Conservation (phyloP, 1,140 invertebrate genomes). For the Scaptomyza pallida region DNA sequence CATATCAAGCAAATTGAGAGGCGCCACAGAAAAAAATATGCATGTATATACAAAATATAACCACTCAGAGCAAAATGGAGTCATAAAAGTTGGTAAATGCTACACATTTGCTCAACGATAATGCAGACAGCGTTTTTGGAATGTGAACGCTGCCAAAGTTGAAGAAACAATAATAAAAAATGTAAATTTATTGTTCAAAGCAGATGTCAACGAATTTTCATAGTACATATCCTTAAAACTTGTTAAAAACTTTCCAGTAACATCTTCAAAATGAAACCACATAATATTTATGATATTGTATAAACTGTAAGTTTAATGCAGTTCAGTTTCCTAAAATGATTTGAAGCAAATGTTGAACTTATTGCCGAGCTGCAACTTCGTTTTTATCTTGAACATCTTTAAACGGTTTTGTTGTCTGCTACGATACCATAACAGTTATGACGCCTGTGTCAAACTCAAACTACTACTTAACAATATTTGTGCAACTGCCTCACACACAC, state of each 20-base stretch:
- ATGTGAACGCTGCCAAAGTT: conserved; percentile 21
- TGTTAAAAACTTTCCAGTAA: background rate
- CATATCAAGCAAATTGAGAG: conserved; percentile 67
- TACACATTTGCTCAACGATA: conserved; percentile 49
- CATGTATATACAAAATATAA: conserved; percentile 11
- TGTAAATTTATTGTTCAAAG: conserved; percentile 38
- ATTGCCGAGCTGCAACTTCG: background rate
- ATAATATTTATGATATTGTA: too few relatives aligned
- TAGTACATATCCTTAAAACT: background rate
- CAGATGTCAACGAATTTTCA: conserved; percentile 4
- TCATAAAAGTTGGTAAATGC: conserved; percentile 75
- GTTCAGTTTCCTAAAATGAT: too few relatives aligned
- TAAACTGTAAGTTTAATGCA: too few relatives aligned
- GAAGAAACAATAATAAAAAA: conserved; percentile 53
- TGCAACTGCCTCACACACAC: conserved; percentile 48
- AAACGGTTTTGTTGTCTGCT: conserved; percentile 43
- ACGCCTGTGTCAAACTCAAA: conserved; percentile 77
- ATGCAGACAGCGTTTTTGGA: conserved; percentile 8
- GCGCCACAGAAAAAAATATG: conserved; percentile 23
- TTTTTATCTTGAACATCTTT: background rate
- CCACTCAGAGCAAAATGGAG: conserved; percentile 56
- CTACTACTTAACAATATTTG: conserved; percentile 76
- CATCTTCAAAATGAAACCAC: too few relatives aligned
- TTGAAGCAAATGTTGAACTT: background rate
- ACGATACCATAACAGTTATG: conserved; percentile 71